These are phyloP conservation scores for Eupithecia subfuscata DNA, from an alignment of 2,888 invertebrate species.

Conservation along the genomic window DNA sequence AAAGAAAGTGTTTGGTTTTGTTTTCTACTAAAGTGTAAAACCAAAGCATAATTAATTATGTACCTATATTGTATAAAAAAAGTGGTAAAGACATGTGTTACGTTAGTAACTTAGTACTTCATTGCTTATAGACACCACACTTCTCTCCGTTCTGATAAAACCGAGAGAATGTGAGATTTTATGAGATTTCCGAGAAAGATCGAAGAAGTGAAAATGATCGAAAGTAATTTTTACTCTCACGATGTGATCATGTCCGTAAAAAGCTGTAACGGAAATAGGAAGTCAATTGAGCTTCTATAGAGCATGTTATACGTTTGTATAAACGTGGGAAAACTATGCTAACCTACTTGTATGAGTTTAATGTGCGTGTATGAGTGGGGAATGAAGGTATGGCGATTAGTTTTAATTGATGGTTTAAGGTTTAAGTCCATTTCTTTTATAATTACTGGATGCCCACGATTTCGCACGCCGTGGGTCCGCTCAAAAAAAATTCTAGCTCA, in stretches of 20 bases:
- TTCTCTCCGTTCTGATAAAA: background rate
- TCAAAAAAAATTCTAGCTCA: background rate
- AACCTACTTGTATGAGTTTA: constrained; percentile 21
- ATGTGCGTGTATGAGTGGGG: background rate
- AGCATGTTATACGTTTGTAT: constrained; percentile 29
- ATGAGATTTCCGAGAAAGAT: background rate
- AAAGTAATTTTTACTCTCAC: constrained; percentile 22
- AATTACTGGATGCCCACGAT: background rate
- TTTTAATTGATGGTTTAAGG: constrained; percentile 9
- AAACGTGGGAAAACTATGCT: constrained; percentile 36
- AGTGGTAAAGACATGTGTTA: no score
- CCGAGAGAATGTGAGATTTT: background rate
- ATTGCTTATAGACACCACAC: no score
- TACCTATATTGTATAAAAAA: no score
- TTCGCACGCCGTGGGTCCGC: background rate
- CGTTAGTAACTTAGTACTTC: no score
- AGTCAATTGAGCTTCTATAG: constrained; percentile 31
- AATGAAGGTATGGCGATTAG: background rate
- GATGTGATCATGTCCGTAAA: constrained; percentile 32
- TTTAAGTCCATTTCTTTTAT: background rate
- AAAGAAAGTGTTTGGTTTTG: no score
- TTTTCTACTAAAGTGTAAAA: no score
- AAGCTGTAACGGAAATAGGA: constrained; percentile 42
- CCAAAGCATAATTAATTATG: no score
- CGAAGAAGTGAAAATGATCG: constrained; percentile 11